Conservation (phyloP, 2,888 invertebrate species). For the Dicranocentrus wangi region DNA sequence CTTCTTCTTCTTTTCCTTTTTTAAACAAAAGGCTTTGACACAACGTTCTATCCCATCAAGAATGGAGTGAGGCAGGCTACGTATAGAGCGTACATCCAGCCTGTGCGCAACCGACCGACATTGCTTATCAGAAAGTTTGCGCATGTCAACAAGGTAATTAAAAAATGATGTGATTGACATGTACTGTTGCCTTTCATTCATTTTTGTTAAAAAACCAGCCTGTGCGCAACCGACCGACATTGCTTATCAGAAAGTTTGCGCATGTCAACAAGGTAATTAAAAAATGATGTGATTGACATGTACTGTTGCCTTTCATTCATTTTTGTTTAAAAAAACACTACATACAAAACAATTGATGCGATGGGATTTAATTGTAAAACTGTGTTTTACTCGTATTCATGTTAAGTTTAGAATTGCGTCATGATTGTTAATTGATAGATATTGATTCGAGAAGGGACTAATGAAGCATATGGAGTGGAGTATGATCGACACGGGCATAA, state of each 20-base stretch:
- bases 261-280: constrained; percentile 39
- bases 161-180: too few species aligned
- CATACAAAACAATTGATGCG: too few species aligned
- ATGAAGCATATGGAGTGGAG: constrained; percentile 61
- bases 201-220: too few species aligned
- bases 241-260: constrained; percentile 68
- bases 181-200: too few species aligned
- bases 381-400: constrained; percentile 13
- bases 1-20: too few species aligned
- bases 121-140: constrained; percentile 68
- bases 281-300: too few species aligned
- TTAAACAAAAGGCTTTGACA: constrained; percentile 50
- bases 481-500: constrained; percentile 61
- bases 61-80: constrained; percentile 66
- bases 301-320: too few species aligned
- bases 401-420: neutral
- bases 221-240: constrained; percentile 47
- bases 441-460: constrained; percentile 53
- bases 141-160: constrained; percentile 38
- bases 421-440: constrained; percentile 37
- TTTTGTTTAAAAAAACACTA: too few species aligned
- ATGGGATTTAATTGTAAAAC: too few species aligned
- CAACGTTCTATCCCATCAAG: constrained; percentile 63
- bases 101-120: constrained; percentile 52
- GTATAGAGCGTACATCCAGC: constrained; percentile 67